These are phyloP conservation scores for Salvelinus sp. DNA, from an alignment of 2,113 vertebrate genomes.

Conservation along the genomic window DNA sequence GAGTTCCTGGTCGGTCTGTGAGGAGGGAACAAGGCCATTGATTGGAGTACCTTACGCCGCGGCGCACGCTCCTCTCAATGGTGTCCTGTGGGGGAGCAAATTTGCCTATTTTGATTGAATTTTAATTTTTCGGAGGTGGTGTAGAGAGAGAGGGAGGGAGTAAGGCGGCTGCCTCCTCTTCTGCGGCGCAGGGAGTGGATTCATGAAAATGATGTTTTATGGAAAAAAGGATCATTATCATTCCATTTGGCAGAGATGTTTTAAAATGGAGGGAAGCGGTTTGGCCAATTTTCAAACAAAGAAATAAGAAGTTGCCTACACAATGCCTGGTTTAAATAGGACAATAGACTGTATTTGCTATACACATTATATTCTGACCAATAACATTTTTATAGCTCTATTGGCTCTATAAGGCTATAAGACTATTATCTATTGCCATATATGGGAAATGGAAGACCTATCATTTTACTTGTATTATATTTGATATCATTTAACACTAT, in stretches of 20 bases:
- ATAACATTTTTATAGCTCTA: neutral
- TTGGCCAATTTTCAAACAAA: neutral
- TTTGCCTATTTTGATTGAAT: constrained; percentile 72
- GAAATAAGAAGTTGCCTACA: neutral
- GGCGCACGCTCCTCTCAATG: constrained; percentile 42
- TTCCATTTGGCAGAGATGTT: neutral
- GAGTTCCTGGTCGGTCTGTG: constrained; percentile 45
- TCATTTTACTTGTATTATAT: no score
- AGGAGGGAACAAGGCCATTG: constrained; percentile 65
- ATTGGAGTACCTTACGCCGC: constrained; percentile 66
- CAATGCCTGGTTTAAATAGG: neutral
- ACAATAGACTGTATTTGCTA: neutral
- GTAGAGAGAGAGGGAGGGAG: neutral
- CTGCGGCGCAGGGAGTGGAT: neutral
- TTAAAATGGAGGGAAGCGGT: neutral
- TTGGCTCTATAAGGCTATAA: neutral
- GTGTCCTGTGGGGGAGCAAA: constrained; percentile 65
- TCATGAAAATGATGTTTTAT: neutral
- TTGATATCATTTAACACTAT: no score
- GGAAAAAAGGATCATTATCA: neutral
- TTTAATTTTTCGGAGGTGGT: constrained; percentile 38
- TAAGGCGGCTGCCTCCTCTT: neutral
- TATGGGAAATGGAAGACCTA: no score
- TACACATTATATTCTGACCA: neutral
- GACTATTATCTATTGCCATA: neutral